These are phyloP conservation scores for Andrena trimmerana DNA, from an alignment of 2,888 invertebrate genomes.

Conservation along the genomic window DNA sequence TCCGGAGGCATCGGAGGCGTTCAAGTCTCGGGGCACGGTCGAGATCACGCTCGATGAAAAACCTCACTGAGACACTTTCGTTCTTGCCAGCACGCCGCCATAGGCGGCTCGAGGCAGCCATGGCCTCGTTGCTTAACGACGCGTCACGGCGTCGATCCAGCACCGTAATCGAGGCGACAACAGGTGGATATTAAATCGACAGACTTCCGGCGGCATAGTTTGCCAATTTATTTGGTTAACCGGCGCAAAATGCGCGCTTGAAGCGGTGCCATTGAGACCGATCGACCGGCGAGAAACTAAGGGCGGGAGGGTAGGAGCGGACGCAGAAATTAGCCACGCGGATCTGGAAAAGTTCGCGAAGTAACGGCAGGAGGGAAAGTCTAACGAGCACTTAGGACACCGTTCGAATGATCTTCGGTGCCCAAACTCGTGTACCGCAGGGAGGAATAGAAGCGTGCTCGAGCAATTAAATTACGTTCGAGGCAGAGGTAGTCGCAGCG, in stretches of 20 bases:
- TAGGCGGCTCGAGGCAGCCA: conserved; percentile 18
- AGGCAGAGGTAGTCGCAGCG: conserved; percentile 46
- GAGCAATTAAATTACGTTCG: conserved; percentile 63
- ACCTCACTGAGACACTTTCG: neutral
- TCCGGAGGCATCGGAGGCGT: neutral
- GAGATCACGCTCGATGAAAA: neutral
- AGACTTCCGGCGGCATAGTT: conserved; percentile 43
- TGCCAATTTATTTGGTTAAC: conserved; percentile 39
- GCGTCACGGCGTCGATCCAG: conserved; percentile 56
- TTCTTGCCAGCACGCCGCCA: conserved; percentile 4
- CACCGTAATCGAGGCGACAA: conserved; percentile 70
- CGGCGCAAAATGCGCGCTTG: conserved; percentile 1
- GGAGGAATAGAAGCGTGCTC: conserved; percentile 1
- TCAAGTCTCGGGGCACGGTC: neutral
- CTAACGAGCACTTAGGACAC: neutral
- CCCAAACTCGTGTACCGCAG: neutral
- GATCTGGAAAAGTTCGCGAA: neutral
- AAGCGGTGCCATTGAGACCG: neutral
- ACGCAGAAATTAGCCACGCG: neutral
- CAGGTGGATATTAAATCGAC: conserved; percentile 71
- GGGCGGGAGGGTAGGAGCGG: neutral
- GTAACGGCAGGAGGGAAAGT: neutral
- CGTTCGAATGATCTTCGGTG: neutral
- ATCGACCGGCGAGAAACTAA: neutral
- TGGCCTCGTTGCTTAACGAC: conserved; percentile 58